These are phyloP conservation scores for Hycleus cichorii DNA, from an alignment of 1,140 invertebrate species.

Conservation along the genomic window DNA sequence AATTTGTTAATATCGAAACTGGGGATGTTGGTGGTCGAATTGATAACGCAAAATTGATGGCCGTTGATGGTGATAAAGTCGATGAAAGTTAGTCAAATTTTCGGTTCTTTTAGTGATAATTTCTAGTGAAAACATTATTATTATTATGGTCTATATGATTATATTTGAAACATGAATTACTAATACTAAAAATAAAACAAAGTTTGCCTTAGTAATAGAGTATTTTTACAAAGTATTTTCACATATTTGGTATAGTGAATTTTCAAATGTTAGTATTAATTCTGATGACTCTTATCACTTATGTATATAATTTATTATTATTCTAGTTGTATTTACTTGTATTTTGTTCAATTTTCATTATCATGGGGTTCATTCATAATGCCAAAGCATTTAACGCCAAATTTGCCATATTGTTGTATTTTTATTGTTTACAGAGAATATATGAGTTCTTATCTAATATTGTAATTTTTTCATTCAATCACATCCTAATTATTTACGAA, in stretches of 20 bases:
- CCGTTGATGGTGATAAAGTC: conserved; percentile 5
- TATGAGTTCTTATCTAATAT: too few species aligned
- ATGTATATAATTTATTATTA: background rate
- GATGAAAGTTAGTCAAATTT: conserved; percentile 31
- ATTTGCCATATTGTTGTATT: conserved; percentile 42
- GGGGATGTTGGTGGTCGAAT: conserved; percentile 40
- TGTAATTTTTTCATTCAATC: too few species aligned
- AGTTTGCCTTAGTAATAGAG: conserved; percentile 37
- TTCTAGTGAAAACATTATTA: background rate
- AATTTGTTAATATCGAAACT: conserved; percentile 49
- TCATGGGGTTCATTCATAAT: conserved; percentile 31
- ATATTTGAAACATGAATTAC: background rate
- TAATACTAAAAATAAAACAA: conserved; percentile 22
- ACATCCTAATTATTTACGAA: too few species aligned
- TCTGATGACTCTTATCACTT: conserved; percentile 17
- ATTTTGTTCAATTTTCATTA: conserved; percentile 21
- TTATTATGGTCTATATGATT: background rate
- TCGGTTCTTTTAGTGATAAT: conserved; percentile 36
- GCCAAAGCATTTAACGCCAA: conserved; percentile 44
- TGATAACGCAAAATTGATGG: conserved; percentile 6
- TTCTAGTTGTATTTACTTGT: conserved; percentile 3
- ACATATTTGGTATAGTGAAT: conserved; percentile 26
- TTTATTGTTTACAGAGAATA: conserved; percentile 35
- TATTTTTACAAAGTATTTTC: conserved; percentile 41
- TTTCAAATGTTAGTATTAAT: conserved; percentile 27